These are phyloP conservation scores for Stichodactyla mertensii DNA, from an alignment of 64 coral and sea anemone genomes.

Conservation along the genomic window DNA sequence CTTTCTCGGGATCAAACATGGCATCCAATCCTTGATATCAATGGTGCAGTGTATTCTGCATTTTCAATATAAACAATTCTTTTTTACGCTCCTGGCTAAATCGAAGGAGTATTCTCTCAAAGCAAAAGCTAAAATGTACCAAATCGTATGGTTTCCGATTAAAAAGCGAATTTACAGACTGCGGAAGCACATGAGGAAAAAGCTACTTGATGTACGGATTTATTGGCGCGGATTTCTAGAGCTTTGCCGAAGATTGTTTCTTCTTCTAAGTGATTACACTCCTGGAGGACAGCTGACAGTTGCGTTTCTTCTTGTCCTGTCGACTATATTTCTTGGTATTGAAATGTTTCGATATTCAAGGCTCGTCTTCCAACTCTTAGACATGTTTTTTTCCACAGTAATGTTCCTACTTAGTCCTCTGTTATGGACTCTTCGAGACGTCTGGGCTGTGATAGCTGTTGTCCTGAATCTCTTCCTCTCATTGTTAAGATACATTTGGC, in stretches of 20 bases:
- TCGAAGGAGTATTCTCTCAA: not conserved
- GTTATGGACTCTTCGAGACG: slow-evolving; percentile 24
- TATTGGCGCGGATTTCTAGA: slow-evolving; percentile 46
- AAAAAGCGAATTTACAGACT: not conserved
- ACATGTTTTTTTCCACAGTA: not conserved
- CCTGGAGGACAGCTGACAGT: slow-evolving; percentile 23
- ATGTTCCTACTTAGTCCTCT: slow-evolving; percentile 35
- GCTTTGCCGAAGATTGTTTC: slow-evolving; percentile 51
- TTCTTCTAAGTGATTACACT: slow-evolving; percentile 44
- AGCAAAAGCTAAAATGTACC: not conserved
- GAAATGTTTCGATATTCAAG: slow-evolving; percentile 18
- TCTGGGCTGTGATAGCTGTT: slow-evolving; percentile 5
- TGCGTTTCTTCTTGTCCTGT: not conserved
- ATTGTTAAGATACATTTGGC: not conserved
- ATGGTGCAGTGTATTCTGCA: not conserved
- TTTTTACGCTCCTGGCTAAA: not conserved
- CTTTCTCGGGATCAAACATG: not conserved
- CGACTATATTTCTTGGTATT: slow-evolving; percentile 6
- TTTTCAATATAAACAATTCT: slow-evolving; percentile 13
- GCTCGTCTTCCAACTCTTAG: slow-evolving; percentile 24
- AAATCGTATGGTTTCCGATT: not conserved
- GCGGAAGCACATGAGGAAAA: slow-evolving; percentile 1
- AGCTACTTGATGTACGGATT: slow-evolving; percentile 15
- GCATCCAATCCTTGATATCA: not conserved
- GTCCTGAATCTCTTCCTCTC: not conserved